A percentile compares a stretch with the other conserved stretches of the same genome.
Conservation (phyloP, 1,140 invertebrate genomes). For the Ostrea denselamellosa region DNA sequence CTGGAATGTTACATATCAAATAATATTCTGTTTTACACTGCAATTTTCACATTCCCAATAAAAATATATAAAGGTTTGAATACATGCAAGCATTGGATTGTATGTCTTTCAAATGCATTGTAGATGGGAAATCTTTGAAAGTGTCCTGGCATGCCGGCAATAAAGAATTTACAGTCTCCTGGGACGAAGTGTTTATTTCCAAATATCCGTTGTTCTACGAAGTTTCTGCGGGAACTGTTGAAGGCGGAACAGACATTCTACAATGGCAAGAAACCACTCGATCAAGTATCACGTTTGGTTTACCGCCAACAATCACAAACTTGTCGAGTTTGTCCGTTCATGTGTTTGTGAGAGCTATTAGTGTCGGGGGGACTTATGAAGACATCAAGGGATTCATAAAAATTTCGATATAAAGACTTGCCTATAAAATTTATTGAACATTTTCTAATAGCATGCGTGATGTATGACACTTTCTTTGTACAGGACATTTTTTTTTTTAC, state of each 20-base stretch:
- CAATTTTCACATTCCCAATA: not conserved
- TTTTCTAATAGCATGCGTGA: too few species aligned
- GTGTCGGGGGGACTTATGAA: conserved; percentile 32
- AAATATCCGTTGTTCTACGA: conserved; percentile 53
- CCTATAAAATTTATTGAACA: too few species aligned
- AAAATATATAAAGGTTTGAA: not conserved
- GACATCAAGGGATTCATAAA: conserved; percentile 38
- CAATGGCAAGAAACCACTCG: conserved; percentile 56
- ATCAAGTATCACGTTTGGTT: conserved; percentile 44
- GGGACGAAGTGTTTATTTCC: conserved; percentile 53
- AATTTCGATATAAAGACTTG: not conserved
- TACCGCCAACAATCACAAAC: conserved; percentile 47
- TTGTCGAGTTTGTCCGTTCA: conserved; percentile 39
- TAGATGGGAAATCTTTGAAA: not conserved
- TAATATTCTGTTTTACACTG: not conserved
- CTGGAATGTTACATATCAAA: not conserved
- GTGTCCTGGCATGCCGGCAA: conserved; percentile 36
- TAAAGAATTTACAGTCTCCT: conserved; percentile 51
- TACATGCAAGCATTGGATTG: not conserved
- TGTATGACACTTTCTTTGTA: too few species aligned
- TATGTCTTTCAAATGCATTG: not conserved
- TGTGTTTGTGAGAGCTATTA: conserved; percentile 50
- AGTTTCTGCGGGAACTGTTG: conserved; percentile 50
- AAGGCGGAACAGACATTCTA: conserved; percentile 56
- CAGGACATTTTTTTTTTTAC: too few species aligned